Evolutionary conservation across 2,113 vertebrate genomes (phyloP), one percentile per base, ranked within the genome.

Genomic region (Copsychus sechellarum): DNA sequence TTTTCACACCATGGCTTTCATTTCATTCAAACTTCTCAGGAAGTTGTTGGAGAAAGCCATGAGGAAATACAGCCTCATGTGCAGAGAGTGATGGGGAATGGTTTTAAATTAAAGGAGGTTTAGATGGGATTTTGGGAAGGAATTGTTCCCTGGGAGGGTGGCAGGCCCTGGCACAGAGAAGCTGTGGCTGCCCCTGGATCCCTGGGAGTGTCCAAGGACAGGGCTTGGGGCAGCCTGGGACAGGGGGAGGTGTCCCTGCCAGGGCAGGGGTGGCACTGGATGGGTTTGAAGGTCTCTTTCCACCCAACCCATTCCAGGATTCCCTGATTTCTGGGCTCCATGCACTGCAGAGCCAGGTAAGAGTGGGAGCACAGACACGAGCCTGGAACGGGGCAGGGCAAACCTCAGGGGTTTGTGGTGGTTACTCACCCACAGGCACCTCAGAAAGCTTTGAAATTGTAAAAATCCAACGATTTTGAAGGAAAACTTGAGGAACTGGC

Each of bases 71-170:
- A 42, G 23, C 26, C 19, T 12, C 12, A 2, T 23, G 58, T 11
- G 31, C 50, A 57, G 58, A 6, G 22, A 8, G 12, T 2, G 50
- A 34, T 8, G 4, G 12, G n/a, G 25, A 64, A 19, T 23, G 31
- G 51, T 23, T 73, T 65, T 11, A 43, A 43, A 33, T 3, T 4
- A 19, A 58, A 73, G 18, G 22, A 72, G 34, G 25, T 31, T 50
- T 19, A 33, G 17, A 33, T 57, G 21, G 42, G 76, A 57, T 72
- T 16, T 31, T 14, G 57, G 34, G 76, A 8, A 48, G 43, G 34
- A 64, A 80, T 72, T 2, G 0, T 9, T 9, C 40, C n/a, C 34
- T 62, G 21, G 0, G 24, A 71, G 34, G 65, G 65, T 26, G 12
- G 0, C 0, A 29, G 12, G n/a, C 8, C 29, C 56, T 80, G 65